Conservation (phyloP, 1,140 invertebrate genomes). For the Plutomurus gul region DNA sequence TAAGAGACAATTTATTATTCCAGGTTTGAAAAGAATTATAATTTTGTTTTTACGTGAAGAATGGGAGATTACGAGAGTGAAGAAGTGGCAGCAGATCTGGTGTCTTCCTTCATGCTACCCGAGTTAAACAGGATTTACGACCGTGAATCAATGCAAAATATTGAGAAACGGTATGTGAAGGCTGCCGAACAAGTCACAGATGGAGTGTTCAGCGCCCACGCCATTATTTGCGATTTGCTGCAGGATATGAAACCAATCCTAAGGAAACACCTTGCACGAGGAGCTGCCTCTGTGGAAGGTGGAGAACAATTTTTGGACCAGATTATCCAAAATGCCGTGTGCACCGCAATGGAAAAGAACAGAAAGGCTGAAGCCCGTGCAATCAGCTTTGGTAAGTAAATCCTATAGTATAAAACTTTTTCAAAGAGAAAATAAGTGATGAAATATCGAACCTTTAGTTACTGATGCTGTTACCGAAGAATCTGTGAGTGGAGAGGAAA, state of each 20-base stretch:
- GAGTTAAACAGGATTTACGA: conserved; percentile 59
- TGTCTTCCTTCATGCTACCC: conserved; percentile 67
- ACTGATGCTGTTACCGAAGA: background rate
- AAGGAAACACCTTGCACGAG: background rate
- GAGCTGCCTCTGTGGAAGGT: conserved; percentile 10
- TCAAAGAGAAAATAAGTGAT: background rate
- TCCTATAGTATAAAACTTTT: background rate
- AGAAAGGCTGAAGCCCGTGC: background rate
- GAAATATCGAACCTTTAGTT: background rate
- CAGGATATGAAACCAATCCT: conserved; percentile 3
- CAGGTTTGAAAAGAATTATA: conserved; percentile 20
- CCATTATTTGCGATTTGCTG: conserved; percentile 29
- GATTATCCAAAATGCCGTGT: conserved; percentile 38
- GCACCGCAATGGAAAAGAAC: background rate
- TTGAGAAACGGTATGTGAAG: conserved; percentile 30
- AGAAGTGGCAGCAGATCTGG: conserved; percentile 66
- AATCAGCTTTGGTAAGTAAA: background rate
- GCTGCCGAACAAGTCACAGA: conserved; percentile 39
- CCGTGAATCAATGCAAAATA: background rate
- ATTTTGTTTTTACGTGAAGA: conserved; percentile 48
- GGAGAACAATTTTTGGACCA: background rate
- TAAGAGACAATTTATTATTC: conserved; percentile 27
- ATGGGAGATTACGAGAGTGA: conserved; percentile 61
- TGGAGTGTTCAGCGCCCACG: conserved; percentile 27
- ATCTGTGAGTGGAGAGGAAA: no score